These are phyloP conservation scores for Oreochromis aureus DNA, from an alignment of 2,113 vertebrate genomes.

Conservation along the genomic window DNA sequence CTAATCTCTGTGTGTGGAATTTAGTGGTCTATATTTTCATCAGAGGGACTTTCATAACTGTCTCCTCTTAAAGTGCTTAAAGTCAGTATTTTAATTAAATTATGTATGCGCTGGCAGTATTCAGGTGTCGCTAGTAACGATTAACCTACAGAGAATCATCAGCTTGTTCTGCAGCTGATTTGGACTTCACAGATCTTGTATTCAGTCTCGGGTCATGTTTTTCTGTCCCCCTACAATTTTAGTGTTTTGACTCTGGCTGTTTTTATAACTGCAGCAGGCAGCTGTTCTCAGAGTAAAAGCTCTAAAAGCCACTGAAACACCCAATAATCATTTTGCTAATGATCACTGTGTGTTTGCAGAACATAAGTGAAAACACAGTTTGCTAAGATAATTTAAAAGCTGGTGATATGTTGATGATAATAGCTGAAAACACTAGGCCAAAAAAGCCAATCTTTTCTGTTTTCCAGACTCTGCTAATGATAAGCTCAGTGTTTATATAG, in stretches of 20 bases:
- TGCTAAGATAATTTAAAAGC: background rate
- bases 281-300: background rate
- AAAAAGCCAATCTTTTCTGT: background rate
- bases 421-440: background rate
- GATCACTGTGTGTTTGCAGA: background rate
- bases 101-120: too few relatives aligned
- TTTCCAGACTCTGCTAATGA: background rate
- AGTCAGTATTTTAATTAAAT: background rate
- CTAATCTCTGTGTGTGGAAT: background rate
- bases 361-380: background rate
- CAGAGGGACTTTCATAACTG: background rate
- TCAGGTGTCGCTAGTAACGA: fast-evolving
- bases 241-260: background rate
- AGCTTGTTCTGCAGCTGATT: background rate
- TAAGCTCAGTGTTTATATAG: background rate
- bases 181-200: background rate
- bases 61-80: background rate
- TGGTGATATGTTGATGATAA: background rate
- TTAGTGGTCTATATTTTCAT: background rate
- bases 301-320: background rate
- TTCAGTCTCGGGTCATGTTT: background rate
- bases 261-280: background rate
- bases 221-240: background rate
- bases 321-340: background rate
- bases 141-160: background rate